phyloP scores from a whole-genome alignment of 2,797 vertebrate genomes.

The Enteromius thamalakanensis region DNA sequence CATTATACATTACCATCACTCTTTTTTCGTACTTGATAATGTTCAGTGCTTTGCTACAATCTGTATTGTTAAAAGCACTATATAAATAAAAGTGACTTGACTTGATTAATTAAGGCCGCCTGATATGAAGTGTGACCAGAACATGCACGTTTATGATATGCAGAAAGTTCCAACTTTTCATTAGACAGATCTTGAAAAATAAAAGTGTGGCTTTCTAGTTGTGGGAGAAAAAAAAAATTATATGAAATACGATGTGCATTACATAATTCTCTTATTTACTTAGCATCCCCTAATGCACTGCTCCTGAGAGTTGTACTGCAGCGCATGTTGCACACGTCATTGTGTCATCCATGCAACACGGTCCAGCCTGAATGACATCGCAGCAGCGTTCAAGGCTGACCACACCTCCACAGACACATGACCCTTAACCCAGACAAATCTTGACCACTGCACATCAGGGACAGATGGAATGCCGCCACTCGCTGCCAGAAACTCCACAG shows the following conservation, averaged over 20 bases:
- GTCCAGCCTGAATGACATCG: slow-evolving; percentile 53
- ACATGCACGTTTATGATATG: not conserved
- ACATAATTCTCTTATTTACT: slow-evolving; percentile 34
- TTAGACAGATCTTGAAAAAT: not conserved
- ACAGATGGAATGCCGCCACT: slow-evolving; percentile 50
- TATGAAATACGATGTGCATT: slow-evolving; percentile 30
- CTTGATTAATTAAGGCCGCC: no score
- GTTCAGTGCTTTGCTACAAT: no score
- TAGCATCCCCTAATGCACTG: slow-evolving; percentile 39
- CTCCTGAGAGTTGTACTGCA: slow-evolving; percentile 26
- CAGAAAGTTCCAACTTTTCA: slow-evolving; percentile 5
- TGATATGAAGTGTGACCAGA: not conserved
- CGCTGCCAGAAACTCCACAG: slow-evolving; percentile 50
- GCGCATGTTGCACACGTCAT: slow-evolving; percentile 47
- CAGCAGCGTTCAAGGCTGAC: slow-evolving; percentile 27
- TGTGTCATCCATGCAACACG: slow-evolving; percentile 32
- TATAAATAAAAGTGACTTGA: no score
- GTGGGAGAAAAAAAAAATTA: slow-evolving; percentile 14
- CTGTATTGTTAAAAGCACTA: no score
- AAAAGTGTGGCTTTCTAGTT: slow-evolving; percentile 31
- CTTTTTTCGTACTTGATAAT: no score
- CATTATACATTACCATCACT: no score
- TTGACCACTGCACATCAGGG: slow-evolving; percentile 55
- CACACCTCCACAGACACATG: slow-evolving; percentile 48
- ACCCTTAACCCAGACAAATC: slow-evolving; percentile 51